Percentiles rank a stretch among this genome's conserved stretches.
phyloP scores from a whole-genome alignment of 2,888 invertebrate genomes.

The Luffia ferchaultella region DNA sequence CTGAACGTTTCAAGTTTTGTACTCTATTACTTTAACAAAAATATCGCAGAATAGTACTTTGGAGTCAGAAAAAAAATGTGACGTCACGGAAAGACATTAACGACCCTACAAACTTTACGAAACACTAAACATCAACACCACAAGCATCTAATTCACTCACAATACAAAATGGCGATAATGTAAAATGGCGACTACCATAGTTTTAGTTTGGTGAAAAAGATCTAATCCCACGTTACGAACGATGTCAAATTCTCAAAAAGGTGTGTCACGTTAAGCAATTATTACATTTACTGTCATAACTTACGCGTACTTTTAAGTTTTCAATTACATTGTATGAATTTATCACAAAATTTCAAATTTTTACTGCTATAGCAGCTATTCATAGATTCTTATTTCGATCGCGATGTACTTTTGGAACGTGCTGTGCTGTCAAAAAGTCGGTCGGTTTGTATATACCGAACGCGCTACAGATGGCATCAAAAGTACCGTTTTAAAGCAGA shows the following conservation, averaged over 20 bases:
- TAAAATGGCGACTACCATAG: neutral
- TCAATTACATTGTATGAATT: conserved; percentile 55
- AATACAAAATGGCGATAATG: conserved; percentile 18
- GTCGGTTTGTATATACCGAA: too few species aligned
- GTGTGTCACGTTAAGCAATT: neutral
- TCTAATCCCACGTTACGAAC: neutral
- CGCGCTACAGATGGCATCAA: too few species aligned
- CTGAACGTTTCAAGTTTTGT: too few species aligned
- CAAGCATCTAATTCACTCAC: conserved; percentile 55
- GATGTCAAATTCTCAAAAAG: neutral
- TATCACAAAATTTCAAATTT: conserved; percentile 60
- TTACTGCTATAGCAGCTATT: conserved; percentile 59
- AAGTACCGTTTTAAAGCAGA: too few species aligned
- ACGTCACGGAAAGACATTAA: too few species aligned
- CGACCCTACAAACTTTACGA: conserved; percentile 2
- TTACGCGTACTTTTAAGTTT: conserved; percentile 25
- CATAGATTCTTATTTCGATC: conserved; percentile 39
- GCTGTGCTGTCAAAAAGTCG: too few species aligned
- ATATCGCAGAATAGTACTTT: too few species aligned
- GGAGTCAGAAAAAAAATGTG: too few species aligned
- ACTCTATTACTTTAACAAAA: too few species aligned
- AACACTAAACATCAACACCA: conserved; percentile 30
- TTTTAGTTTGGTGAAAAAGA: neutral
- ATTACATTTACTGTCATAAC: neutral
- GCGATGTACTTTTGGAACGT: too few species aligned